Percentiles rank a stretch among this genome's conserved stretches.
Conservation (phyloP, 2,113 vertebrate species). For the Neoarius graeffei region DNA sequence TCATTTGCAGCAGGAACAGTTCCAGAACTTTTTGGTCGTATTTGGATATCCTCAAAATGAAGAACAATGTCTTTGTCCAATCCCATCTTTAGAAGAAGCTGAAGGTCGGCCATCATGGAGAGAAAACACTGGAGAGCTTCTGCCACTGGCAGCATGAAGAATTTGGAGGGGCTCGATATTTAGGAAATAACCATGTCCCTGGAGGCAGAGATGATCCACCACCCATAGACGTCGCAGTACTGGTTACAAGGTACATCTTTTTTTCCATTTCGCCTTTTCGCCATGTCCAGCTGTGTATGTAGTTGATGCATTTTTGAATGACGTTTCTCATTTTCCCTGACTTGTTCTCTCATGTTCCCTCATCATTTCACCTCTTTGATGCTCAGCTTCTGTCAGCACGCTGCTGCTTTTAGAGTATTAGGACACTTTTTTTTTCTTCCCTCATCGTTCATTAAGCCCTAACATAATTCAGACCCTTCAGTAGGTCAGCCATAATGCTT, state of each 20-base stretch:
- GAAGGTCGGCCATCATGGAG: slow-evolving; percentile 90
- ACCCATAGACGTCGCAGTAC: slow-evolving; percentile 88
- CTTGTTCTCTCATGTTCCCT: neutral
- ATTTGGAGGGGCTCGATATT: slow-evolving; percentile 82
- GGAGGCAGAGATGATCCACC: slow-evolving; percentile 83
- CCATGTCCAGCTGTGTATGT: neutral
- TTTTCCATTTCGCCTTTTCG: neutral
- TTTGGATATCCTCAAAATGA: neutral
- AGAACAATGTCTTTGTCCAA: neutral
- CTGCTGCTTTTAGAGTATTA: slow-evolving; percentile 21
- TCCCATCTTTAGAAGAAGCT: slow-evolving; percentile 77
- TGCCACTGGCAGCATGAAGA: slow-evolving; percentile 97
- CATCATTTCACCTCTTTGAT: slow-evolving; percentile 34
- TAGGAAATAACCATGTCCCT: slow-evolving; percentile 89
- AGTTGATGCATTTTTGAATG: neutral
- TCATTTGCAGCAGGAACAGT: too few relatives aligned
- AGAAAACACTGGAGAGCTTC: slow-evolving; percentile 93
- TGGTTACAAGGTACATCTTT: slow-evolving; percentile 87
- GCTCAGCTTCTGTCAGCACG: slow-evolving; percentile 27
- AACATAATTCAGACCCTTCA: slow-evolving; percentile 37
- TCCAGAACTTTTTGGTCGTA: too few relatives aligned
- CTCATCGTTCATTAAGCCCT: slow-evolving; percentile 18
- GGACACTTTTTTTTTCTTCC: neutral
- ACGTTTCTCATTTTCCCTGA: neutral
- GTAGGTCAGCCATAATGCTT: slow-evolving; percentile 29